Percentiles rank a stretch among this genome's conserved stretches.
Evolutionary conservation across 2,888 invertebrate species (phyloP).

Genomic region (Tuberolachnus salignus): DNA sequence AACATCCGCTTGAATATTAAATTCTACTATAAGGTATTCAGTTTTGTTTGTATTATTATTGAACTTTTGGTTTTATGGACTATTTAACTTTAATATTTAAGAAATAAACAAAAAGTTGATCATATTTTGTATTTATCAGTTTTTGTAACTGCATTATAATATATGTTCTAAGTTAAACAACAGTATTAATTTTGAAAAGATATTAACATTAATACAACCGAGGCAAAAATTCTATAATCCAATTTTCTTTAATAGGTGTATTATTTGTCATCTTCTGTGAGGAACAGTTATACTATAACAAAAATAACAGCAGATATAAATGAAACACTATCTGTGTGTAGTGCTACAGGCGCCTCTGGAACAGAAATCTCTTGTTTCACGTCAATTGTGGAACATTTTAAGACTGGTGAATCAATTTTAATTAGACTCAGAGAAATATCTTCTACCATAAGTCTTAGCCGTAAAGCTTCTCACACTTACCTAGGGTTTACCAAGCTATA

Average conservation of each 20-base stretch:
- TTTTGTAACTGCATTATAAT: too few species aligned
- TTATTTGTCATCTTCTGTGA: constrained; percentile 45
- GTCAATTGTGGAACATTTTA: constrained; percentile 40
- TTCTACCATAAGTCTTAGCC: constrained; percentile 13
- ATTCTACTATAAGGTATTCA: too few species aligned
- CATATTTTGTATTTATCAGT: too few species aligned
- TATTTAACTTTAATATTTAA: too few species aligned
- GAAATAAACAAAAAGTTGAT: too few species aligned
- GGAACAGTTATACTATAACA: constrained; percentile 38
- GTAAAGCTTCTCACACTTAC: constrained; percentile 45
- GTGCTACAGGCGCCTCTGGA: constrained; percentile 29
- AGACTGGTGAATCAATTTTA: constrained; percentile 42
- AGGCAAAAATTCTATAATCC: too few species aligned
- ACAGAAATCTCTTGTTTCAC: constrained; percentile 50
- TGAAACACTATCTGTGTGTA: constrained; percentile 45
- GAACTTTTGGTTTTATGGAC: too few species aligned
- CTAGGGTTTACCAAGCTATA: constrained; percentile 32
- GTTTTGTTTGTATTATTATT: too few species aligned
- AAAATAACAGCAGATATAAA: constrained; percentile 29
- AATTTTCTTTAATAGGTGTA: constrained; percentile 39
- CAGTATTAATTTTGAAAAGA: too few species aligned
- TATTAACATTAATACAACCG: too few species aligned
- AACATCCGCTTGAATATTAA: too few species aligned
- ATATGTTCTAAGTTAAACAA: too few species aligned
- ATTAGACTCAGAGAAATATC: constrained; percentile 40